phyloP scores from a whole-genome alignment of 2,888 invertebrate species.

The Metallyticus violacea region DNA sequence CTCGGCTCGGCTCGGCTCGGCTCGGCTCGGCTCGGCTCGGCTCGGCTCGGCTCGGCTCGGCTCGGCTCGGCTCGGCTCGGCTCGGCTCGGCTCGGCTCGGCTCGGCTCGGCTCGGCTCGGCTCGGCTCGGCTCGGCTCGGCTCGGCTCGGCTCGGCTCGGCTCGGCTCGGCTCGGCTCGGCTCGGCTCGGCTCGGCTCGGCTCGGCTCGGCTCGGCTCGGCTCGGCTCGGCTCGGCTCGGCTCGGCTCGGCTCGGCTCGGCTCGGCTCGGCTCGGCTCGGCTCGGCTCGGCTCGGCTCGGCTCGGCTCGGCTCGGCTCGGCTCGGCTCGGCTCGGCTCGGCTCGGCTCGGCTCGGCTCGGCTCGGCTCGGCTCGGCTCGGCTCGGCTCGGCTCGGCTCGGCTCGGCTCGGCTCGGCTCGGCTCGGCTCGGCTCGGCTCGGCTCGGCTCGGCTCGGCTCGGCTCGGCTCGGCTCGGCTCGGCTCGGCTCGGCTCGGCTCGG shows the following conservation, averaged over 20 bases:
- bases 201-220: constrained; percentile 7
- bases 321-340: constrained; percentile 14
- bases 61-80: neutral
- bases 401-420: constrained; percentile 17
- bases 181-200: constrained; percentile 8
- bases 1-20: constrained; percentile 16
- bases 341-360: constrained; percentile 17
- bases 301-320: constrained; percentile 14
- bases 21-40: constrained; percentile 16
- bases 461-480: constrained; percentile 11
- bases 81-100: constrained; percentile 4
- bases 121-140: constrained; percentile 9
- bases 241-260: constrained; percentile 11
- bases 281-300: constrained; percentile 15
- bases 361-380: constrained; percentile 20
- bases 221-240: constrained; percentile 7
- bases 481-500: constrained; percentile 14
- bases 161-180: constrained; percentile 1
- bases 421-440: neutral
- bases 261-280: constrained; percentile 15
- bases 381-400: constrained; percentile 17
- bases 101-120: constrained; percentile 13
- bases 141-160: constrained; percentile 5
- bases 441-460: neutral
- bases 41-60: constrained; percentile 16